Base-by-base conservation (phyloP, 2,888 invertebrate species). In the Eristalinus sepulchralis region DNA sequence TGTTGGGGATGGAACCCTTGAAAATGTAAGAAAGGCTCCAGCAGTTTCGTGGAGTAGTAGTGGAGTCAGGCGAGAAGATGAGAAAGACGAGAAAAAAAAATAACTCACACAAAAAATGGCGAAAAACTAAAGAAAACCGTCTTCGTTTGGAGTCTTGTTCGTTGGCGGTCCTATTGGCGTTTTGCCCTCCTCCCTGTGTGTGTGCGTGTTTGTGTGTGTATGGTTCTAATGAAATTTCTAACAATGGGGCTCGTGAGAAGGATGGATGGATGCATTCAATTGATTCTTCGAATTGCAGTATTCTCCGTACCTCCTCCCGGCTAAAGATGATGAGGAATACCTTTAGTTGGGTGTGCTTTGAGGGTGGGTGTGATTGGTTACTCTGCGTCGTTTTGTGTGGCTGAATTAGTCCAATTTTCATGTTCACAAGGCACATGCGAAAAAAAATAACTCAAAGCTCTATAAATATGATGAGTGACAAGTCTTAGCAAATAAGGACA, bases 21-120 rank as follows among this genome's bases (percentile, higher is more conserved):
- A 82, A 82, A 85, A 67, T 73, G 64, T 82, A 78, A 73, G 70
- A 78, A 85, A 64, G 77, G 82, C 81, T 82, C 70, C 63, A 72
- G 77, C 72, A 53, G 68, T 64, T 78, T 34, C 59, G 22, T 77
- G 71, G 72, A 82, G 81, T 81, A 53, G 85, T 81, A 17, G 17
- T 17, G 17, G 47, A 9, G 27, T 27, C 27, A 27, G 5, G 27
- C 27, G 5, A 27, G 27, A 5, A 27, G 27, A 5, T 5, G 27
- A 27, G 27, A 5, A 27, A 27, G 77, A 72, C 62, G 63, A 34
- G 59, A n/a, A 39, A 70, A 66, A 68, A 62, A 70, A 67, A 66
- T 27, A 3, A 33, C 55, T 17, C 70, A 39, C 66, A 72, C 5
- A 31, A 59, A 20, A 17, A 39, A 11, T 47, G 47, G 47, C 5